Conservation (phyloP, 2,888 invertebrate species). For the Eilema sororculum region DNA sequence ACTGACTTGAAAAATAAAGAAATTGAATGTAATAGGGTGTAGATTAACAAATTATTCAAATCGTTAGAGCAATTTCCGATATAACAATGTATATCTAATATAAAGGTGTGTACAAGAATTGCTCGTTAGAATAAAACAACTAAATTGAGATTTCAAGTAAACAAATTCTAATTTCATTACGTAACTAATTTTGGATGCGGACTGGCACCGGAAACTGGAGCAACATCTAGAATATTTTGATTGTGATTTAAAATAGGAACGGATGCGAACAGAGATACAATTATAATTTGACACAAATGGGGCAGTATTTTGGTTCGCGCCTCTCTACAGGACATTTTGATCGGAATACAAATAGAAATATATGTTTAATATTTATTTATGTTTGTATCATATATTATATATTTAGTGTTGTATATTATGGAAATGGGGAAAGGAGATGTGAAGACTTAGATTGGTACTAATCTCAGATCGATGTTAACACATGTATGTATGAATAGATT, state of each 20-base stretch:
- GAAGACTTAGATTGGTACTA: not conserved
- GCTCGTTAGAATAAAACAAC: too few relatives aligned
- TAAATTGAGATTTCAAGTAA: too few relatives aligned
- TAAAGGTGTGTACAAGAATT: too few relatives aligned
- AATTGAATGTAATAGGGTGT: too few relatives aligned
- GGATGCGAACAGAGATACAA: not conserved
- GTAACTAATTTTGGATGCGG: not conserved
- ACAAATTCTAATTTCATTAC: not conserved
- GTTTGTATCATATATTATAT: too few relatives aligned
- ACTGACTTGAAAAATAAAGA: too few relatives aligned
- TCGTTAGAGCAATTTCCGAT: too few relatives aligned
- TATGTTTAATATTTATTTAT: too few relatives aligned
- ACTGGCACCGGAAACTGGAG: not conserved
- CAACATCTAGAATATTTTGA: not conserved
- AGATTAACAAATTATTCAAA: too few relatives aligned
- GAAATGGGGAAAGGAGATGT: not conserved
- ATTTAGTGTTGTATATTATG: too few relatives aligned
- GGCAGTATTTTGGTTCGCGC: not conserved
- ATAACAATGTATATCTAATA: too few relatives aligned
- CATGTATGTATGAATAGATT: not conserved
- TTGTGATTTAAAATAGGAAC: not conserved
- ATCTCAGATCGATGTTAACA: not conserved
- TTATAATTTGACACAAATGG: not conserved
- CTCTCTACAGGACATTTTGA: not conserved
- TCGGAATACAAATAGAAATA: too few relatives aligned